Conservation (phyloP, 1,140 invertebrate species). For the Microvelia longipes region DNA sequence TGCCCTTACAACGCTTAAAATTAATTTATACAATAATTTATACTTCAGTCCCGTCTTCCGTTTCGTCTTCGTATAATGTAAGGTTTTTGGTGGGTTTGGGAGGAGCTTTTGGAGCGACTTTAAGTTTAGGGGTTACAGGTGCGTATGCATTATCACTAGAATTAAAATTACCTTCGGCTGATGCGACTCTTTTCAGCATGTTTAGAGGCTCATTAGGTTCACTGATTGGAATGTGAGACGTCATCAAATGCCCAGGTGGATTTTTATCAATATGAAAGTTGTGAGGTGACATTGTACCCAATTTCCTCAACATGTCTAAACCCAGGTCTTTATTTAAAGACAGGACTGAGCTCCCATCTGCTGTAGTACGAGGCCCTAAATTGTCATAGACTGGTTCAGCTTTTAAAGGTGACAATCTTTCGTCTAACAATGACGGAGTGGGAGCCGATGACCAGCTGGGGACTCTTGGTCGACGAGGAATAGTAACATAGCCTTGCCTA, state of each 20-base stretch:
- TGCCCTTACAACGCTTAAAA: too few species aligned
- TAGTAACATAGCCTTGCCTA: constrained; percentile 63
- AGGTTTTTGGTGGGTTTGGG: constrained; percentile 54
- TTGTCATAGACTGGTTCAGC: constrained; percentile 70
- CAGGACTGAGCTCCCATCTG: constrained; percentile 61
- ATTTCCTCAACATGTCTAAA: constrained; percentile 28
- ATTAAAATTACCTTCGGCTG: constrained; percentile 9
- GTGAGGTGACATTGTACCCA: constrained; percentile 40
- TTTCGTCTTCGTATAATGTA: constrained; percentile 68
- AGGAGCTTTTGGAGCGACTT: constrained; percentile 63
- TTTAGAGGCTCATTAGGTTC: neutral
- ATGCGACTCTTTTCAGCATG: constrained; percentile 8
- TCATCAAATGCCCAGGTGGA: constrained; percentile 21
- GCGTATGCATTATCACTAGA: neutral
- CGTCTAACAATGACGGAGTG: constrained; percentile 30
- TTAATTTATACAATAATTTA: constrained; percentile 28
- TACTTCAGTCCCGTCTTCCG: constrained; percentile 73
- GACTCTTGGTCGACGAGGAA: constrained; percentile 60
- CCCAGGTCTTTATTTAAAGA: constrained; percentile 47
- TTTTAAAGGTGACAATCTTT: constrained; percentile 23
- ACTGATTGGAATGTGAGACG: constrained; percentile 9
- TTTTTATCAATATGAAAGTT: constrained; percentile 40
- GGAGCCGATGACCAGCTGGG: constrained; percentile 59
- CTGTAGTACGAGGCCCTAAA: constrained; percentile 63
- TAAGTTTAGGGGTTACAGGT: constrained; percentile 30